Evolutionary conservation across 1,140 invertebrate species (phyloP).

Genomic region (Drosophila hydei): DNA sequence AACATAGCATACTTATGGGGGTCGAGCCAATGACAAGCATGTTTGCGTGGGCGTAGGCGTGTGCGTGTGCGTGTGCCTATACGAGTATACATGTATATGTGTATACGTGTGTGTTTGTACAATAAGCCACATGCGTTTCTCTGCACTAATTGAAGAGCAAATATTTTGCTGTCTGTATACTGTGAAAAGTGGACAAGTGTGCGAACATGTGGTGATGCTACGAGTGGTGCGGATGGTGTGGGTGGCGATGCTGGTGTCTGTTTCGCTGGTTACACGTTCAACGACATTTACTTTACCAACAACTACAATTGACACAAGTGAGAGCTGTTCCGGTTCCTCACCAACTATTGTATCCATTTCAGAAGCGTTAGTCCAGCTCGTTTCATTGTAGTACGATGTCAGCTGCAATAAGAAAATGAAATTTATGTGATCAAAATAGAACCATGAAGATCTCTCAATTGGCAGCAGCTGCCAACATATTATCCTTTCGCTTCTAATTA

Average conservation of each 20-base stretch:
- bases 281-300: constrained; percentile 88
- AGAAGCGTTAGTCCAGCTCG: constrained; percentile 82
- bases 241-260: constrained; percentile 24
- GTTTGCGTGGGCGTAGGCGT: not conserved
- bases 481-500: constrained; percentile 20
- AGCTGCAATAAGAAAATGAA: constrained; percentile 58
- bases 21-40: constrained; percentile 33
- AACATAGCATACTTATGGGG: constrained; percentile 68
- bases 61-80: constrained; percentile 15
- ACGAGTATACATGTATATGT: not conserved
- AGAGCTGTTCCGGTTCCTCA: constrained; percentile 88
- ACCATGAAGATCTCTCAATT: not conserved
- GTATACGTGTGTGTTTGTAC: constrained; percentile 26
- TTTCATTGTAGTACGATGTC: constrained; percentile 83
- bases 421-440: not conserved
- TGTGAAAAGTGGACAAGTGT: constrained; percentile 21
- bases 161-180: constrained; percentile 50
- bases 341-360: constrained; percentile 86
- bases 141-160: constrained; percentile 31
- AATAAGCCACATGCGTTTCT: constrained; percentile 62
- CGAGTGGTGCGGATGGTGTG: not conserved
- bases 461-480: constrained; percentile 8
- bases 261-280: constrained; percentile 72
- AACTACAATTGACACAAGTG: constrained; percentile 89
- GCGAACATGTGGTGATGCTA: constrained; percentile 1